These are phyloP conservation scores for Diachasmimorpha longicaudata DNA, from an alignment of 1,140 invertebrate species.

Conservation along the genomic window DNA sequence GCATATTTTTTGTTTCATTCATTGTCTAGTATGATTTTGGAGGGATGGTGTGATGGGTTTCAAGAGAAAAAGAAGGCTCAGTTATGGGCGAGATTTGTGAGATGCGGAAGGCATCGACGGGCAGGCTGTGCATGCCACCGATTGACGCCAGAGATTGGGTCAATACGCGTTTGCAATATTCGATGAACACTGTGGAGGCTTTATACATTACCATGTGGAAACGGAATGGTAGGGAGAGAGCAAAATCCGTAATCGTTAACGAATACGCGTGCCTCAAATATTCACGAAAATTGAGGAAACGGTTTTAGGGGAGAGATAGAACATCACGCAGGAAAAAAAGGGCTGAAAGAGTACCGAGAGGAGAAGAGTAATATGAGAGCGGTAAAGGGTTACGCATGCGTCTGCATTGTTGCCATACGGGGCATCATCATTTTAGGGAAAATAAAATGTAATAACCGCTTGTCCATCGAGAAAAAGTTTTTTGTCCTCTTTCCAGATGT, in stretches of 20 bases:
- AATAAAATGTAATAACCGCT: neutral
- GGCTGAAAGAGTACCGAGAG: neutral
- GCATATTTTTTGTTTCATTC: too few species aligned
- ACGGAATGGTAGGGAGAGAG: neutral
- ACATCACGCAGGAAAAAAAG: neutral
- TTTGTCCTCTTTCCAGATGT: neutral
- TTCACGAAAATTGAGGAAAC: conserved; percentile 31
- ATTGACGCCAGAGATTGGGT: conserved; percentile 10
- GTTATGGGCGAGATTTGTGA: neutral
- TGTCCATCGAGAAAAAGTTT: neutral
- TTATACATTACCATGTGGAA: neutral
- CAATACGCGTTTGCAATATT: conserved; percentile 32
- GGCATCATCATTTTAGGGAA: neutral
- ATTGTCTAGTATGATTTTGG: neutral
- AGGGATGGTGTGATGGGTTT: too few species aligned
- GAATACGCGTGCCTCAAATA: conserved; percentile 49
- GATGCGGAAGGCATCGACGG: neutral
- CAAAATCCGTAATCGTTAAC: conserved; percentile 43
- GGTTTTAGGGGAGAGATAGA: neutral
- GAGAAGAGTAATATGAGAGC: neutral
- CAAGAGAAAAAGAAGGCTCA: neutral
- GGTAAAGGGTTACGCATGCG: neutral
- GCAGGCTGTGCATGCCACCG: conserved; percentile 26
- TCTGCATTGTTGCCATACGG: neutral
- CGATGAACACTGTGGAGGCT: conserved; percentile 24